Evolutionary conservation across 2,888 invertebrate genomes (phyloP).

Genomic region (Polymixis lichenea): DNA sequence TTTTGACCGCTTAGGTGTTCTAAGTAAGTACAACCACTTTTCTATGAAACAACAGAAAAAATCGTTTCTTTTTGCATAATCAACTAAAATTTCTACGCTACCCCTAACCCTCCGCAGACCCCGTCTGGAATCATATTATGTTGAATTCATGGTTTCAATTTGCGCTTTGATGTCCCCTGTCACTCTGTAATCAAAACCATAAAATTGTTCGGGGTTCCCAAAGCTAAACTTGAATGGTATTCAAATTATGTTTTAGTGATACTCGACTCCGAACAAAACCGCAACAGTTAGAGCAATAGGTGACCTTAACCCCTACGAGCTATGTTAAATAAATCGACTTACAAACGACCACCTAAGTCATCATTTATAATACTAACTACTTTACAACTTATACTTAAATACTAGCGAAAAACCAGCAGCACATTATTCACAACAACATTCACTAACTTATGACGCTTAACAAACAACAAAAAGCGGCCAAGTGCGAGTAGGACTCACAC

Average conservation of each 20-base stretch:
- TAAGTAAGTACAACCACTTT: too few species aligned
- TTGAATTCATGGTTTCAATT: too few species aligned
- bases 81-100: too few species aligned
- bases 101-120: too few species aligned
- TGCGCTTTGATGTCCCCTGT: too few species aligned
- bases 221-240: neutral
- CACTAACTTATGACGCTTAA: slow-evolving; percentile 15
- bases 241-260: neutral
- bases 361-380: slow-evolving; percentile 11
- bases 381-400: neutral
- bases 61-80: too few species aligned
- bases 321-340: neutral
- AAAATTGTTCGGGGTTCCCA: too few species aligned
- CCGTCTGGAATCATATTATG: too few species aligned
- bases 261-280: neutral
- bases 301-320: neutral
- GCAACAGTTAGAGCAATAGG: neutral
- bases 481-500: neutral
- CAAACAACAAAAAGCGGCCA: slow-evolving; percentile 2
- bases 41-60: too few species aligned
- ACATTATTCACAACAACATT: slow-evolving; percentile 13
- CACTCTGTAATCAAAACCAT: too few species aligned
- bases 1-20: too few species aligned
- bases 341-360: neutral
- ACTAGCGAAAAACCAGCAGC: slow-evolving; percentile 5